These are phyloP conservation scores for Triplophysa dalaica DNA, from an alignment of 2,113 vertebrate species.

Conservation along the genomic window DNA sequence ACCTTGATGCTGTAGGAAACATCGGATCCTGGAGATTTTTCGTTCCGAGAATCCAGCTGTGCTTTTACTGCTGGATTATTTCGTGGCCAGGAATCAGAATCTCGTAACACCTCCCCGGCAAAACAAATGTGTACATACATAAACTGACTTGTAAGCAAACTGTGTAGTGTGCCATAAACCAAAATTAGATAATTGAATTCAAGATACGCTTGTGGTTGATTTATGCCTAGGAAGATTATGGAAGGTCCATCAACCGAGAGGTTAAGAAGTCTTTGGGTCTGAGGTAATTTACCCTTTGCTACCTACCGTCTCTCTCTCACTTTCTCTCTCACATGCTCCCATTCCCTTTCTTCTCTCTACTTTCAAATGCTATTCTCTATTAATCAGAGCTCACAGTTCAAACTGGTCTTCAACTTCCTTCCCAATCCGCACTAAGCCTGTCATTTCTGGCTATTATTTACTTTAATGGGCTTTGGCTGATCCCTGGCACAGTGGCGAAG, in stretches of 20 bases:
- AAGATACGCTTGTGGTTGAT: constrained; percentile 93
- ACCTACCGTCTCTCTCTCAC: constrained; percentile 79
- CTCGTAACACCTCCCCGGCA: not conserved
- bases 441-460: constrained; percentile 99
- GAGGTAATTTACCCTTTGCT: constrained; percentile 81
- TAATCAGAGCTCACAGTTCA: constrained; percentile 99
- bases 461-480: constrained; percentile 99
- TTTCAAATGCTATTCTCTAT: constrained; percentile 99
- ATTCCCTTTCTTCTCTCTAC: constrained; percentile 81
- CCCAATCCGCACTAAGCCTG: constrained; percentile 99
- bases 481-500: constrained; percentile 99
- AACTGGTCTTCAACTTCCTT: constrained; percentile 99
- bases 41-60: constrained; percentile 76
- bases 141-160: not conserved
- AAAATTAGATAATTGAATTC: constrained; percentile 89
- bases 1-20: constrained; percentile 32
- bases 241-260: constrained; percentile 92
- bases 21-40: constrained; percentile 39
- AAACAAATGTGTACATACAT: not conserved
- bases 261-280: constrained; percentile 97
- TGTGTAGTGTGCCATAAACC: not conserved
- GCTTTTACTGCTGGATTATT: constrained; percentile 62
- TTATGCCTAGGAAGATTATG: constrained; percentile 93
- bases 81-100: not conserved
- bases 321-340: constrained; percentile 70